phyloP scores from a whole-genome alignment of 2,888 invertebrate genomes.

The Pantelozetes paolii region DNA sequence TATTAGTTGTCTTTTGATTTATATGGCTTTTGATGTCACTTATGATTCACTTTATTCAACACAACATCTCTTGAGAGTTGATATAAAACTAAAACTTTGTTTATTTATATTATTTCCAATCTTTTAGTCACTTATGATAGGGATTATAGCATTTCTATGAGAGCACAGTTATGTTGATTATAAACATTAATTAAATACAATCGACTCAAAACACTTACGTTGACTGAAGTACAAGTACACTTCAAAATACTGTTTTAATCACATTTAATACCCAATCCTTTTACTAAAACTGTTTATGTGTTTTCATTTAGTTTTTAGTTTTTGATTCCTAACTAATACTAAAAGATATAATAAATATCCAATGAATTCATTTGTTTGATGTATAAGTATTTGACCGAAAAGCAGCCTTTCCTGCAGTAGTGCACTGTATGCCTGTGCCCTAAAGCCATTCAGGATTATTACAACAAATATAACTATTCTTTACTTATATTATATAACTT shows the following conservation, averaged over 20 bases:
- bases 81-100: not conserved
- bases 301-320: not conserved
- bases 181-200: slow-evolving; percentile 9
- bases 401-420: no score
- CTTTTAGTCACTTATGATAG: not conserved
- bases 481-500: not conserved
- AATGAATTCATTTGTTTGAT: not conserved
- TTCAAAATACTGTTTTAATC: not conserved
- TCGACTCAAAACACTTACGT: not conserved
- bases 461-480: not conserved
- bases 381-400: not conserved
- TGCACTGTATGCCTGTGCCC: not conserved
- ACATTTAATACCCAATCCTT: not conserved
- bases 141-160: not conserved
- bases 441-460: slow-evolving; percentile 2
- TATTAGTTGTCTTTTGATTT: slow-evolving; percentile 14
- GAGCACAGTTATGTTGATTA: not conserved
- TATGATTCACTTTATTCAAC: not conserved
- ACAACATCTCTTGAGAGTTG: not conserved
- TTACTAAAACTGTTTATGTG: not conserved
- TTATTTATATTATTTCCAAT: not conserved
- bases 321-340: no score
- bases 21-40: slow-evolving; percentile 6
- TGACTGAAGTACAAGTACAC: no score
- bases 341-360: slow-evolving; percentile 8